Conservation (phyloP, 2,888 invertebrate species). For the Dascillus cervinus region DNA sequence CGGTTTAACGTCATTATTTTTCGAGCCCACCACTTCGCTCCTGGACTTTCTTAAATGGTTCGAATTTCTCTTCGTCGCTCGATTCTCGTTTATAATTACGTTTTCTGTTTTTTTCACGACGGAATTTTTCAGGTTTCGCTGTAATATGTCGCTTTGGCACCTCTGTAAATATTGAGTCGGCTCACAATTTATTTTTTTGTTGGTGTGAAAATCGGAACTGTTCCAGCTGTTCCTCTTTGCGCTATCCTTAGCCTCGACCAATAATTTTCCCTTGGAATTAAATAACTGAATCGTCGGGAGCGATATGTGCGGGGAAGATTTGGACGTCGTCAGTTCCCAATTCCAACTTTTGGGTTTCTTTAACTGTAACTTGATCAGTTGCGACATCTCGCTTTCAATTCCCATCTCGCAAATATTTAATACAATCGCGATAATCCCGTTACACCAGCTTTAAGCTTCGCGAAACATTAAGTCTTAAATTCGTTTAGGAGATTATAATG, state of each 20-base stretch:
- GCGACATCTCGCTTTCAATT: too few relatives aligned
- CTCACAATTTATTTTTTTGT: conserved; percentile 3
- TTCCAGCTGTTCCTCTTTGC: conserved; percentile 40
- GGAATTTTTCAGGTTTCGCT: conserved; percentile 6
- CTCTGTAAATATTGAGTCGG: conserved; percentile 8
- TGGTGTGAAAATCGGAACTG: conserved; percentile 15
- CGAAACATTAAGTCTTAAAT: too few relatives aligned
- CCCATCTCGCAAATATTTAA: too few relatives aligned
- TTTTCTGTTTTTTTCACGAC: not conserved
- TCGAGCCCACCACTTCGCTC: conserved; percentile 20
- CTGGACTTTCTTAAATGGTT: conserved; percentile 20
- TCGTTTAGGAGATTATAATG: too few relatives aligned
- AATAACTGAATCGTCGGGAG: conserved; percentile 57
- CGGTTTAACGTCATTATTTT: too few relatives aligned
- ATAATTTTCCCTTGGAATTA: conserved; percentile 54
- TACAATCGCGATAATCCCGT: too few relatives aligned
- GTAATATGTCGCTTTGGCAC: conserved; percentile 11
- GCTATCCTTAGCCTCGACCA: conserved; percentile 54
- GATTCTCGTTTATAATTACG: not conserved
- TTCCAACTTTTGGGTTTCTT: conserved; percentile 54
- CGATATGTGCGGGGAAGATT: conserved; percentile 51
- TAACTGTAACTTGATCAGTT: conserved; percentile 53
- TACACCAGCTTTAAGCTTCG: too few relatives aligned
- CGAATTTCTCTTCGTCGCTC: not conserved
- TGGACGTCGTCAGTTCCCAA: conserved; percentile 58